These are phyloP conservation scores for Resseliella maxima DNA, from an alignment of 2,888 invertebrate species.

Conservation along the genomic window DNA sequence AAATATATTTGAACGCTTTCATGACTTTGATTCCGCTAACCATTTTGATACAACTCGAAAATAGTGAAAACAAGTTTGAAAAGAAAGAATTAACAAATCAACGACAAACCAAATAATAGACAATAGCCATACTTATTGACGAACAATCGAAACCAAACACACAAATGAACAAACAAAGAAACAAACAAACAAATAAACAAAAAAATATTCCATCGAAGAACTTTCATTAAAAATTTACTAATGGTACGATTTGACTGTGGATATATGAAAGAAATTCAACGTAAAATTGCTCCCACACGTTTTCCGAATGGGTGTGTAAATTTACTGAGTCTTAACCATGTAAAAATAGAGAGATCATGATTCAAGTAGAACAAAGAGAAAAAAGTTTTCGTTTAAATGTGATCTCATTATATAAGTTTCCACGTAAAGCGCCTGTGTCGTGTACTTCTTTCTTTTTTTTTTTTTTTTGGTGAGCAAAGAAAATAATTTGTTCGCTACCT, in stretches of 20 bases:
- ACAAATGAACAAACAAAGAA: background rate
- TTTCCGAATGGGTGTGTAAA: background rate
- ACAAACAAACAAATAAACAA: background rate
- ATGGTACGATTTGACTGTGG: background rate
- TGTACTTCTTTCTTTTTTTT: too few species aligned
- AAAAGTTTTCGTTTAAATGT: background rate
- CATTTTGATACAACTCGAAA: background rate
- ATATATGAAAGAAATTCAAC: background rate
- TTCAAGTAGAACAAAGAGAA: background rate
- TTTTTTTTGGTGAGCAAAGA: background rate
- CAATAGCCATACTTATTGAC: background rate
- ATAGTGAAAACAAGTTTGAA: background rate
- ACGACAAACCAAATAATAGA: slow-evolving; percentile 15
- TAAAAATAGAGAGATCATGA: background rate
- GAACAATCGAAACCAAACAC: slow-evolving; percentile 19
- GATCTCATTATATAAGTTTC: slow-evolving; percentile 29
- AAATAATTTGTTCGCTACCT: slow-evolving; percentile 14
- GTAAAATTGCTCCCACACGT: background rate
- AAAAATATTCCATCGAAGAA: slow-evolving; percentile 5
- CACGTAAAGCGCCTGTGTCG: background rate
- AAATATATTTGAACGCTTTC: slow-evolving; percentile 38
- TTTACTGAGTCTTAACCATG: background rate
- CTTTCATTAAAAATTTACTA: slow-evolving; percentile 12
- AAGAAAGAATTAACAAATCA: background rate
- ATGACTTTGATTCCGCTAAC: slow-evolving; percentile 7